These are phyloP conservation scores for Corythoichthys intestinalis DNA, from an alignment of 2,113 vertebrate species.

Conservation along the genomic window DNA sequence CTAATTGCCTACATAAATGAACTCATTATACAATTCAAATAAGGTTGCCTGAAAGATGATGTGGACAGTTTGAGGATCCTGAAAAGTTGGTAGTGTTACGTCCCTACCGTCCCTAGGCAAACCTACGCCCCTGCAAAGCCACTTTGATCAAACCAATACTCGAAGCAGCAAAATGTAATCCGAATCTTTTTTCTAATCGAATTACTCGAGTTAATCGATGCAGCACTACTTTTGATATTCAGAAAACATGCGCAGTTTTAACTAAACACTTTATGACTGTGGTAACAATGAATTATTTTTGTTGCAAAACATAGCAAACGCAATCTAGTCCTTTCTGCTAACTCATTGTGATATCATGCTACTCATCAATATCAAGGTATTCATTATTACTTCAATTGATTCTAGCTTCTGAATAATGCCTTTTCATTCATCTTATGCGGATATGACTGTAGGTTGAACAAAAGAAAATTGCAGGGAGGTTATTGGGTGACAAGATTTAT, in stretches of 20 bases:
- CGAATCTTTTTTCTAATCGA: too few relatives aligned
- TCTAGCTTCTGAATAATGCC: slow-evolving; percentile 3
- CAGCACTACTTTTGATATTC: background rate
- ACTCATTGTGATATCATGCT: background rate
- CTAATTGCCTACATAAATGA: too few relatives aligned
- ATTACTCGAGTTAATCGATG: too few relatives aligned
- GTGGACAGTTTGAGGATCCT: too few relatives aligned
- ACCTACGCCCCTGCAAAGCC: too few relatives aligned
- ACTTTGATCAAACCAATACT: too few relatives aligned
- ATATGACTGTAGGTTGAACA: slow-evolving; percentile 8
- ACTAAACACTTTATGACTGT: background rate
- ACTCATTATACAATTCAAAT: too few relatives aligned
- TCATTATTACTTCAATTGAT: slow-evolving; percentile 19
- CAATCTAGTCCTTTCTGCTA: background rate
- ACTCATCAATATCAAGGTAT: slow-evolving; percentile 5
- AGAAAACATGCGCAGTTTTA: background rate
- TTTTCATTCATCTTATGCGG: background rate
- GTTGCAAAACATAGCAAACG: background rate
- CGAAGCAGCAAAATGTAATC: too few relatives aligned
- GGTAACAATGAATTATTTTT: background rate
- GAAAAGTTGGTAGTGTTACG: too few relatives aligned
- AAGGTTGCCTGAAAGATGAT: too few relatives aligned
- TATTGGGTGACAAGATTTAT: slow-evolving; percentile 6
- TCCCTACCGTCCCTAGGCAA: too few relatives aligned
- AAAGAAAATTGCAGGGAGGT: slow-evolving; percentile 9